These are phyloP conservation scores for Setipinna tenuifilis DNA, from an alignment of 2,797 vertebrate species.

Conservation along the genomic window DNA sequence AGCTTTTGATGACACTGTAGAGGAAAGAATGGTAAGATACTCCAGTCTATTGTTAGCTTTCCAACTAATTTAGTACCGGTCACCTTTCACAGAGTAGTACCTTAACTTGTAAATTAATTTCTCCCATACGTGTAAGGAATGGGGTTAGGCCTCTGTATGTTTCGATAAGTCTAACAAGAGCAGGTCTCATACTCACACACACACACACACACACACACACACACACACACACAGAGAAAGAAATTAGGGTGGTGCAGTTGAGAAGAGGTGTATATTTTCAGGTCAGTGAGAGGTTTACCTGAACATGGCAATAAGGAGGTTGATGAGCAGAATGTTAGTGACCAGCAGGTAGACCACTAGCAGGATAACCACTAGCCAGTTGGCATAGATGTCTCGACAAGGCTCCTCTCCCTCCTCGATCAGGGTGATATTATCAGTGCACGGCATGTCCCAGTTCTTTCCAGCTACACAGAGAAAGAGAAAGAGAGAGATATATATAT, in stretches of 20 bases:
- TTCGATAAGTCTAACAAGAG: no score
- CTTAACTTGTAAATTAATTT: neutral
- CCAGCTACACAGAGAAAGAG: conserved; percentile 65
- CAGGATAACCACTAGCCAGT: conserved; percentile 90
- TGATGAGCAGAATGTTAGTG: conserved; percentile 90
- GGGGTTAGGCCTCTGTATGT: no score
- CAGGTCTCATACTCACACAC: no score
- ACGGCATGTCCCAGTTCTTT: conserved; percentile 67
- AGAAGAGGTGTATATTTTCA: no score
- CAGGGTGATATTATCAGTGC: conserved; percentile 73
- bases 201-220: no score
- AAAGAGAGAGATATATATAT: neutral
- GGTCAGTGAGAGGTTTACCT: conserved; percentile 70
- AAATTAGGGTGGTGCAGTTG: no score
- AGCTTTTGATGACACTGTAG: neutral
- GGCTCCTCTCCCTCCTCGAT: conserved; percentile 70
- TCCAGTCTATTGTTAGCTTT: neutral
- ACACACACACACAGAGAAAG: no score
- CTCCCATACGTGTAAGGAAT: neutral
- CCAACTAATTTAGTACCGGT: neutral
- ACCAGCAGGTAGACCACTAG: conserved; percentile 86
- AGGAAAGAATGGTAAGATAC: neutral
- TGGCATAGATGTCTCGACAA: conserved; percentile 78
- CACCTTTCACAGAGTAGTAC: neutral
- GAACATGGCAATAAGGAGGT: conserved; percentile 92